Conservation (phyloP, 2,797 vertebrate genomes). For the Liasis olivaceus region DNA sequence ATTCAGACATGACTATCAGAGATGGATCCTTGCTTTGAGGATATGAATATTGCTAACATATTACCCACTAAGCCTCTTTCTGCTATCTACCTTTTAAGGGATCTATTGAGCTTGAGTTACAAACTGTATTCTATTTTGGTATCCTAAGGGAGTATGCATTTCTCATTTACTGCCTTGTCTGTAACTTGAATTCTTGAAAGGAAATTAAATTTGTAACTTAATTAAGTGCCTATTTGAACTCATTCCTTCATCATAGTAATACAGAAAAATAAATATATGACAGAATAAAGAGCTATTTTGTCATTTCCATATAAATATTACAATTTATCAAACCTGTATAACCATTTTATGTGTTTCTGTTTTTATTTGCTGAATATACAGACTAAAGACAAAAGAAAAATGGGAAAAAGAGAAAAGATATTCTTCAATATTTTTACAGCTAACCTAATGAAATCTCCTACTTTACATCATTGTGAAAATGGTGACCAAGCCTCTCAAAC, state of each 20-base stretch:
- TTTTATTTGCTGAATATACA: not conserved
- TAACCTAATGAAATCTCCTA: not conserved
- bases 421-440: not conserved
- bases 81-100: not conserved
- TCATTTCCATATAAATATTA: not conserved
- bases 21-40: not conserved
- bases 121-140: constrained; percentile 11
- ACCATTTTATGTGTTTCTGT: not conserved
- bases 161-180: constrained; percentile 4
- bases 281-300: not conserved
- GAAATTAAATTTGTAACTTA: constrained; percentile 11
- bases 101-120: not conserved
- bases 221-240: constrained; percentile 12
- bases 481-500: not conserved
- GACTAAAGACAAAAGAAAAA: not conserved
- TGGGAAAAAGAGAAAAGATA: not conserved
- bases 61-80: not conserved
- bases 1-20: not conserved
- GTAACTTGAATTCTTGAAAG: not conserved
- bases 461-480: not conserved
- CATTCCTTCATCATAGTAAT: not conserved
- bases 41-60: not conserved
- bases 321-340: not conserved
- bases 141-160: not conserved
- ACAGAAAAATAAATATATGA: not conserved